These are phyloP conservation scores for Archocentrus centrarchus DNA, from an alignment of 2,113 vertebrate species.

Conservation along the genomic window DNA sequence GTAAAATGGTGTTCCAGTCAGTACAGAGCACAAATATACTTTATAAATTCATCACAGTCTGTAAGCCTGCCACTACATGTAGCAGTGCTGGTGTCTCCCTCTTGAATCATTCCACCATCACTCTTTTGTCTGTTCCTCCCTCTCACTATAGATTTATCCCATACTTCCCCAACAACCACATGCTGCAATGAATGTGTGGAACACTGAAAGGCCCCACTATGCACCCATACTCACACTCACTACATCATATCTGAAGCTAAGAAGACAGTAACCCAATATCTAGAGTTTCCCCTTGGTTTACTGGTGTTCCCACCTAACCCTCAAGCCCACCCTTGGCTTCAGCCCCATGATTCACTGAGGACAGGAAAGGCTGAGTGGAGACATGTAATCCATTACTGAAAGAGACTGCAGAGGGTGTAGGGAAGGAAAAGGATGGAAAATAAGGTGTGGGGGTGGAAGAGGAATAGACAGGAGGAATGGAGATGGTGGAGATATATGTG, in stretches of 20 bases:
- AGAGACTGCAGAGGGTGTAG: slow-evolving; percentile 16
- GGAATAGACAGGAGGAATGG: slow-evolving; percentile 32
- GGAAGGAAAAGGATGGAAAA: slow-evolving; percentile 41
- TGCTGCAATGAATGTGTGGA: slow-evolving; percentile 31
- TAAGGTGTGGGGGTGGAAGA: slow-evolving; percentile 29
- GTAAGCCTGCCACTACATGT: not conserved
- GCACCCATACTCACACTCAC: slow-evolving; percentile 54
- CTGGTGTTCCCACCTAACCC: slow-evolving; percentile 59
- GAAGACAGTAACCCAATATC: slow-evolving; percentile 70
- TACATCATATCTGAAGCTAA: slow-evolving; percentile 63
- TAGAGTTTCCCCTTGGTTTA: slow-evolving; percentile 61
- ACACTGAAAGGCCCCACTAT: slow-evolving; percentile 51
- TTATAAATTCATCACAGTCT: not conserved
- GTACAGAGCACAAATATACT: slow-evolving; percentile 11
- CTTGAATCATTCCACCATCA: slow-evolving; percentile 17
- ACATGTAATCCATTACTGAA: slow-evolving; percentile 66
- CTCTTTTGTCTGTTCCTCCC: slow-evolving; percentile 5
- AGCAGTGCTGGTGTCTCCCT: not conserved
- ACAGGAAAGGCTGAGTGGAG: slow-evolving; percentile 69
- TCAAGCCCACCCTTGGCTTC: slow-evolving; percentile 57
- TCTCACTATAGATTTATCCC: slow-evolving; percentile 32
- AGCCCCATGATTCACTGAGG: slow-evolving; percentile 68
- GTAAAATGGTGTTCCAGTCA: not conserved
- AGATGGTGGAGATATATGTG: slow-evolving; percentile 43
- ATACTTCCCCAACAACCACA: slow-evolving; percentile 35